A percentile compares a stretch with the other conserved stretches of the same genome.
These are phyloP conservation scores for Oscarella lobularis DNA, from an alignment of 37 sponge, comb jelly and placozoan genomes.

Conservation along the genomic window DNA sequence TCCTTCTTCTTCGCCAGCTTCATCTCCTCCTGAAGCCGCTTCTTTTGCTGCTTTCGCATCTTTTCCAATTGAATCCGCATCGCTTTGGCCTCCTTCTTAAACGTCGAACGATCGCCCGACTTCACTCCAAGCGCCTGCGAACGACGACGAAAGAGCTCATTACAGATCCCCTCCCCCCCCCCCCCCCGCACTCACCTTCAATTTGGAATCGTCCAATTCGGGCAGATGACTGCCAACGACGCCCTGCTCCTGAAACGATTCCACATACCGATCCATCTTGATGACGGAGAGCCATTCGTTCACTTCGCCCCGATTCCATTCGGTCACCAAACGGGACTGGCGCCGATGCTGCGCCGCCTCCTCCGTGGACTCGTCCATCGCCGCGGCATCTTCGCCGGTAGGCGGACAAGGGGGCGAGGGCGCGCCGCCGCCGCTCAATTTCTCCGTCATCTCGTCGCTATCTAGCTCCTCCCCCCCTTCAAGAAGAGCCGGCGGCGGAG, in stretches of 20 bases:
- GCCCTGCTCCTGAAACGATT: not conserved
- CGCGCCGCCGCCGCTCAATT: too few relatives aligned
- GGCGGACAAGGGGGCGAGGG: too few relatives aligned
- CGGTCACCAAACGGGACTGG: too few relatives aligned
- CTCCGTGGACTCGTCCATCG: too few relatives aligned
- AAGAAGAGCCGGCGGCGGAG: not conserved
- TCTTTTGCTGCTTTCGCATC: not conserved
- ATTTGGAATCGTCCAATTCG: not conserved
- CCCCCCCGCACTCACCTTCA: too few relatives aligned
- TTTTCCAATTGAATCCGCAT: not conserved
- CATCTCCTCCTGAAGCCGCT: not conserved
- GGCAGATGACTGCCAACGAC: not conserved
- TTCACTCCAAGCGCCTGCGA: not conserved
- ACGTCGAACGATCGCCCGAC: not conserved
- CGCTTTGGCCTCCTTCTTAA: not conserved
- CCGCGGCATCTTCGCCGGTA: too few relatives aligned
- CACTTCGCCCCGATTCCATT: not conserved
- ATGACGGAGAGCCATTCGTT: not conserved
- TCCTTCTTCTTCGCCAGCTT: not conserved
- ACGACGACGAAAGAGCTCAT: not conserved
- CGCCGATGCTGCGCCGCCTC: too few relatives aligned
- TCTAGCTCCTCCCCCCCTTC: not conserved
- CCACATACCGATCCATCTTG: not conserved
- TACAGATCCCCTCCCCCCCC: not conserved
- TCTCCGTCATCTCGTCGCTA: conserved; percentile 2